phyloP scores from a whole-genome alignment of 2,797 vertebrate species.

The Chaetophractus vellerosus region DNA sequence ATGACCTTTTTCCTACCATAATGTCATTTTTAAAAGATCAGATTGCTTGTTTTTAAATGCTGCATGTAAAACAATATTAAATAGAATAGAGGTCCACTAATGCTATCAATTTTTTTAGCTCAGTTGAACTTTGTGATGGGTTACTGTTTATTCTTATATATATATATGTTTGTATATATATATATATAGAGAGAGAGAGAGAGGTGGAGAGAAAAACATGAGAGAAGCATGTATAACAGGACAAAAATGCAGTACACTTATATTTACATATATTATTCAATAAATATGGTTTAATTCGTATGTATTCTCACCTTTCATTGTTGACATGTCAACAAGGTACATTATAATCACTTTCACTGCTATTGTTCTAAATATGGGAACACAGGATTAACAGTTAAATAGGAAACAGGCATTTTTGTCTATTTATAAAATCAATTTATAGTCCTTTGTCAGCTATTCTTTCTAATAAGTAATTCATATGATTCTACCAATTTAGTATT shows the following conservation, averaged over 20 bases:
- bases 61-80: constrained; percentile 34
- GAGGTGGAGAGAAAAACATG: no score
- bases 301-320: background rate
- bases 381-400: constrained; percentile 11
- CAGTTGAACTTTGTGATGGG: background rate
- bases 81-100: background rate
- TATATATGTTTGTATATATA: background rate
- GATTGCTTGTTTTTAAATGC: constrained; percentile 52
- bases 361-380: background rate
- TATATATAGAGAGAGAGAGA: no score
- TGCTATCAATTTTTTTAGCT: background rate
- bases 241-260: background rate
- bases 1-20: background rate
- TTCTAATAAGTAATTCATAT: background rate
- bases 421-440: background rate
- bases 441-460: background rate
- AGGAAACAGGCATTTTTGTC: background rate
- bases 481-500: background rate
- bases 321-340: background rate
- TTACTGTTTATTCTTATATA: background rate
- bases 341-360: constrained; percentile 14
- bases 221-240: background rate
- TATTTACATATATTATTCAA: constrained; percentile 4
- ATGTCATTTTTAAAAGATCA: constrained; percentile 53
- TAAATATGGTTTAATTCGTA: constrained; percentile 27